These are phyloP conservation scores for Arizona elegans DNA, from an alignment of 2,113 vertebrate genomes.

Conservation along the genomic window DNA sequence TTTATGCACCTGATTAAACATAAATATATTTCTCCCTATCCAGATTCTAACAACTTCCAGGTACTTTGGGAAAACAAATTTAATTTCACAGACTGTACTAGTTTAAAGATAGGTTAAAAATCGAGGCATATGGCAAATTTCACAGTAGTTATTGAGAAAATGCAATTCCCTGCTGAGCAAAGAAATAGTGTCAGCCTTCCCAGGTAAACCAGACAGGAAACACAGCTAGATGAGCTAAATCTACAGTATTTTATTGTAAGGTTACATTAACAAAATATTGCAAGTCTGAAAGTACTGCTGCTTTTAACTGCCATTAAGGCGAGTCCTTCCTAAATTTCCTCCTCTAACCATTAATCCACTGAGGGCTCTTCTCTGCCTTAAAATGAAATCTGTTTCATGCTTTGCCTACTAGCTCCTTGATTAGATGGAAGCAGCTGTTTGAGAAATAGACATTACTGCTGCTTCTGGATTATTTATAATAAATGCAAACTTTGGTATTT, in stretches of 20 bases:
- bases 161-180: background rate
- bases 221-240: background rate
- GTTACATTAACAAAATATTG: background rate
- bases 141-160: background rate
- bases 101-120: background rate
- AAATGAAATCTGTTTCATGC: background rate
- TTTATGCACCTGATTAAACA: background rate
- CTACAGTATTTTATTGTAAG: background rate
- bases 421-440: background rate
- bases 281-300: background rate
- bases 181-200: background rate
- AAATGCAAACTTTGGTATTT: conserved; percentile 13
- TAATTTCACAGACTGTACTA: background rate
- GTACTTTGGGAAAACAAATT: background rate
- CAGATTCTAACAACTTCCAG: background rate
- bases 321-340: background rate
- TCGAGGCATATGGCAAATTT: background rate
- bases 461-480: conserved; percentile 5
- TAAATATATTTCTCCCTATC: background rate
- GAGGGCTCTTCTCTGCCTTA: background rate
- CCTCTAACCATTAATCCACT: background rate
- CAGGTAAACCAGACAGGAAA: background rate
- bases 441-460: background rate
- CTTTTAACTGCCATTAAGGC: background rate
- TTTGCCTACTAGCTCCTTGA: background rate